A percentile compares a stretch with the other conserved stretches of the same genome.
Conservation (phyloP, 2,797 vertebrate species). For the Rhabdomys pumilio region DNA sequence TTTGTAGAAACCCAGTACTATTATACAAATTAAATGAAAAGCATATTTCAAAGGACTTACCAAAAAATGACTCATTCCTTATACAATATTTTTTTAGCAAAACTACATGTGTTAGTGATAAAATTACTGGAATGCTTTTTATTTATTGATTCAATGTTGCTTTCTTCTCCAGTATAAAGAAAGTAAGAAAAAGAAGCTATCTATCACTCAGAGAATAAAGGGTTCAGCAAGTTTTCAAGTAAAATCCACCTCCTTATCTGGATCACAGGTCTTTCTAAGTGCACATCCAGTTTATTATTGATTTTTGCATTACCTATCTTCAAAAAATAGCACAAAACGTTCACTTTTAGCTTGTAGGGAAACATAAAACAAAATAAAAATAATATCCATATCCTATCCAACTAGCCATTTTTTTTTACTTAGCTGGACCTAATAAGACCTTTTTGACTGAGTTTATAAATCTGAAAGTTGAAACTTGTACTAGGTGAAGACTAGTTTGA, state of each 20-base stretch:
- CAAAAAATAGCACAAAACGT: constrained; percentile 46
- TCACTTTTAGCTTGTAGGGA: not conserved
- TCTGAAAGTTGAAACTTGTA: constrained; percentile 52
- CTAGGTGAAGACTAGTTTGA: constrained; percentile 48
- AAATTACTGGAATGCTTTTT: constrained; percentile 47
- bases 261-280: constrained; percentile 26
- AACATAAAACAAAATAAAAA: constrained; percentile 16
- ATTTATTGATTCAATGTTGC: constrained; percentile 33
- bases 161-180: constrained; percentile 23
- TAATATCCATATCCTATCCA: constrained; percentile 6
- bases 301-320: constrained; percentile 57
- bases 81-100: constrained; percentile 21
- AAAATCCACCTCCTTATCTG: not conserved
- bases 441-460: constrained; percentile 61
- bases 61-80: not conserved
- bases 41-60: constrained; percentile 3
- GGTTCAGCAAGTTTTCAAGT: not conserved
- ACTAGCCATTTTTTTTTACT: not conserved
- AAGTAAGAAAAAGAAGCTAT: not conserved
- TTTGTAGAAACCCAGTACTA: not conserved
- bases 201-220: not conserved
- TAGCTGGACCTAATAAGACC: constrained; percentile 30
- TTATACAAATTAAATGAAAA: constrained; percentile 1
- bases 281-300: constrained; percentile 58
- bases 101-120: not conserved